Percentiles rank a stretch among this genome's conserved stretches.
Conservation (phyloP, 2,797 vertebrate species). For the Halcyon chelicuti region DNA sequence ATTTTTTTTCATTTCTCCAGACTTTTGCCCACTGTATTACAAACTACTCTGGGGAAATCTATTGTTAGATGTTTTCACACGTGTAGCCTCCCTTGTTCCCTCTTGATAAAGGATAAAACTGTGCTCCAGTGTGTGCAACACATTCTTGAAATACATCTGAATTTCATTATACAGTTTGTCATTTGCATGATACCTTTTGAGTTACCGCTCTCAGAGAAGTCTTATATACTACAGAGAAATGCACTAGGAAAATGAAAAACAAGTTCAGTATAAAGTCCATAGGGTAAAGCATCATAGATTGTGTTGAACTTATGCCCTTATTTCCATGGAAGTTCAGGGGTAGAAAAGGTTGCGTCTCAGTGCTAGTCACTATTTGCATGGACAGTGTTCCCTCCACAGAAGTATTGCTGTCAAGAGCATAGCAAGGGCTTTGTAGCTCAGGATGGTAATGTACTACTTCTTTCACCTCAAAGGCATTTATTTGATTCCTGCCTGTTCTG, state of each 20-base stretch:
- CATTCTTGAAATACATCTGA: constrained; percentile 61
- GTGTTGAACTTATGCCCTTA: constrained; percentile 26
- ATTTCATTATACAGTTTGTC: constrained; percentile 62
- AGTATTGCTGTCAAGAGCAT: neutral
- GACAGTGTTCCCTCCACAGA: neutral
- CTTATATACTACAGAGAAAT: constrained; percentile 57
- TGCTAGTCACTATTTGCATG: neutral
- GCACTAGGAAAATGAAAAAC: constrained; percentile 55
- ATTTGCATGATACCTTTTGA: constrained; percentile 74
- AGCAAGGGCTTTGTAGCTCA: neutral
- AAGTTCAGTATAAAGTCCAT: constrained; percentile 28
- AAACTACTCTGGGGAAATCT: constrained; percentile 68
- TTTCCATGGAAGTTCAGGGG: neutral
- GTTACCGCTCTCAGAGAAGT: constrained; percentile 36
- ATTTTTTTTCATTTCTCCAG: constrained; percentile 66
- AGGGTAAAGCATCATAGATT: constrained; percentile 1
- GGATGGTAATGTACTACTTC: neutral
- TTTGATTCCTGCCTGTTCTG: neutral
- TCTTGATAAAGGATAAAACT: constrained; percentile 60
- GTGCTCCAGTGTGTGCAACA: constrained; percentile 29
- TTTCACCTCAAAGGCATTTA: neutral
- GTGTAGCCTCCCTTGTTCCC: neutral
- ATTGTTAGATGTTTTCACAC: constrained; percentile 53
- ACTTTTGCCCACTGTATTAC: constrained; percentile 16
- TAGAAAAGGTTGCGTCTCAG: neutral